These are phyloP conservation scores for Chionis minor DNA, from an alignment of 2,113 vertebrate species.

Conservation along the genomic window DNA sequence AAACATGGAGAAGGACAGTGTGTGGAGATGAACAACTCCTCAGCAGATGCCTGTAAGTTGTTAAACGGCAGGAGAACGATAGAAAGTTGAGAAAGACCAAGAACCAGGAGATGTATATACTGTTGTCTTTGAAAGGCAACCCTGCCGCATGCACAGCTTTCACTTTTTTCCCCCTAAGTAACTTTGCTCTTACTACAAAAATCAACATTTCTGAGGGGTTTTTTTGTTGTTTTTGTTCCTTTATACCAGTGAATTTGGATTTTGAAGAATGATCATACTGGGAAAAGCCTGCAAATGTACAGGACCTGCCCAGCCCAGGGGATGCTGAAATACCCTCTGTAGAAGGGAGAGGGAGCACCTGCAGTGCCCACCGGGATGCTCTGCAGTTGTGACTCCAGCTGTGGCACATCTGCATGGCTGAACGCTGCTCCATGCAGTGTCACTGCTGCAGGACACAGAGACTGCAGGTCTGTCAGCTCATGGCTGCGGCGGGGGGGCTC, in stretches of 20 bases:
- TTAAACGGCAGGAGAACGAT: background rate
- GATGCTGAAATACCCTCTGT: background rate
- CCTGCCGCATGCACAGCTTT: accelerated
- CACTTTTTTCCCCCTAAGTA: background rate
- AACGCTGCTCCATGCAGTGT: background rate
- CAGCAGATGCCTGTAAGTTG: background rate
- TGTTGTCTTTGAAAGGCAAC: background rate
- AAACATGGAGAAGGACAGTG: background rate
- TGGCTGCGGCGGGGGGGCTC: background rate
- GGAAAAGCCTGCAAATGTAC: background rate
- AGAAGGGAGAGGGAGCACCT: background rate
- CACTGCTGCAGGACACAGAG: background rate
- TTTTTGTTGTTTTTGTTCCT: background rate
- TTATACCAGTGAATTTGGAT: background rate
- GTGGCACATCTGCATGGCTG: background rate
- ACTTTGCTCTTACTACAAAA: background rate
- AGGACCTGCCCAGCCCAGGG: background rate
- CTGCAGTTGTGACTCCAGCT: background rate
- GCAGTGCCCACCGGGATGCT: background rate
- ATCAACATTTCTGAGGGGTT: accelerated
- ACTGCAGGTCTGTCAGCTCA: background rate
- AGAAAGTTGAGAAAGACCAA: background rate
- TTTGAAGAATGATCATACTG: background rate
- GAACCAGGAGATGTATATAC: background rate
- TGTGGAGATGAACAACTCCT: background rate